phyloP scores from a whole-genome alignment of 2,113 vertebrate genomes.

The Microtus pennsylvanicus region DNA sequence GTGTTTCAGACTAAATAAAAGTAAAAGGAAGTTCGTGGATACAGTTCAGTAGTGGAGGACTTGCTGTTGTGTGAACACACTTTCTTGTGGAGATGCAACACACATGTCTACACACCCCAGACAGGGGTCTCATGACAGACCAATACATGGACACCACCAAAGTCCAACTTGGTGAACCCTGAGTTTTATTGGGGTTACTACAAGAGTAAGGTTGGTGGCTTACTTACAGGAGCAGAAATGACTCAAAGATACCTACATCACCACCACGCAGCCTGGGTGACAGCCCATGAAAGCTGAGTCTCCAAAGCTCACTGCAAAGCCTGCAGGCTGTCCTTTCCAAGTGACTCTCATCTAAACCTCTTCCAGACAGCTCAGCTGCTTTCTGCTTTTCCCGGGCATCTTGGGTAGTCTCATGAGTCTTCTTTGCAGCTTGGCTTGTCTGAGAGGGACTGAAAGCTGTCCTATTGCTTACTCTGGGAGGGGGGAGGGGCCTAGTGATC shows the following conservation, averaged over 20 bases:
- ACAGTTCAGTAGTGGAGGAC: background rate
- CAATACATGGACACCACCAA: background rate
- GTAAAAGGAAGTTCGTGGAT: background rate
- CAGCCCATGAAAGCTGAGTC: background rate
- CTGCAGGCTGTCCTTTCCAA: background rate
- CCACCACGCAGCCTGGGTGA: background rate
- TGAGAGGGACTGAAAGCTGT: background rate
- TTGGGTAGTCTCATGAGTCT: background rate
- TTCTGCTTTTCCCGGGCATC: background rate
- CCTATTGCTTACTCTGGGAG: background rate
- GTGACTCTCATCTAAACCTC: background rate
- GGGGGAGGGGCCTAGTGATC: background rate
- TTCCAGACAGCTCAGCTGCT: background rate
- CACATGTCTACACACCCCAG: background rate
- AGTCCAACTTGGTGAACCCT: background rate
- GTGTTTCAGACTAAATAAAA: background rate
- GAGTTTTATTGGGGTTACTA: background rate
- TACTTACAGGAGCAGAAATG: background rate
- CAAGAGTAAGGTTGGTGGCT: background rate
- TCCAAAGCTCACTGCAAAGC: background rate
- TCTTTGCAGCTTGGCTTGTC: background rate
- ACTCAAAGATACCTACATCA: background rate
- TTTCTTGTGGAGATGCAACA: background rate
- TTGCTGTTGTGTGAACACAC: background rate
- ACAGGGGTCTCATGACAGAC: background rate